A percentile compares a stretch with the other conserved stretches of the same genome.
These are phyloP conservation scores for Solenopsis invicta DNA, from an alignment of 1,140 invertebrate species.

Conservation along the genomic window DNA sequence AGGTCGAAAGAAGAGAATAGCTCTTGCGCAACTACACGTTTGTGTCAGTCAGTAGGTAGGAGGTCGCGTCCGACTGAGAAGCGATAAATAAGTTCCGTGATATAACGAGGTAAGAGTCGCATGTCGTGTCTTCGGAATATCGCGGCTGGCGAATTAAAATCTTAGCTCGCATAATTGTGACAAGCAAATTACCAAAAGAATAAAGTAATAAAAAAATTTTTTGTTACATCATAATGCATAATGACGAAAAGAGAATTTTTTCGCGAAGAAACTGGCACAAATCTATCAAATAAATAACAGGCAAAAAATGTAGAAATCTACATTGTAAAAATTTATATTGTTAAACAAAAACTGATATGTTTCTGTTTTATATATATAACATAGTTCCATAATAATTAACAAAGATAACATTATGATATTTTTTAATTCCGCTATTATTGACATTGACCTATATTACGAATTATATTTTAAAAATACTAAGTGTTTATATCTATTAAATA, in stretches of 20 bases:
- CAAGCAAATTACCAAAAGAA: neutral
- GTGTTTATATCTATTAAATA: too few species aligned
- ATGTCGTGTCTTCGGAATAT: neutral
- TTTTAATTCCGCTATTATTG: neutral
- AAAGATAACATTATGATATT: neutral
- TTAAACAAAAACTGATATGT: too few species aligned
- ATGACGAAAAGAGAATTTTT: neutral
- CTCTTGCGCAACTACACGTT: constrained; percentile 64
- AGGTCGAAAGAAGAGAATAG: constrained; percentile 67
- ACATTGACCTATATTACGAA: neutral
- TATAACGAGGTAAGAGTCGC: neutral
- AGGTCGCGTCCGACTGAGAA: constrained; percentile 78
- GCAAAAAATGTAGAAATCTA: too few species aligned
- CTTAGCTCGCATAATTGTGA: neutral
- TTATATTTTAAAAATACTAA: too few species aligned
- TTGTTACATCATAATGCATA: neutral
- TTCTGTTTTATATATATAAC: too few species aligned
- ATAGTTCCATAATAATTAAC: too few species aligned
- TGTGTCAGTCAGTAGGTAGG: constrained; percentile 71
- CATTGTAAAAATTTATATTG: too few species aligned
- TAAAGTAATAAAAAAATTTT: neutral
- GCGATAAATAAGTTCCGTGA: constrained; percentile 77
- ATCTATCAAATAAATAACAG: neutral
- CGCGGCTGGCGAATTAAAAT: neutral
- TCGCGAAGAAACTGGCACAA: neutral